A percentile compares a stretch with the other conserved stretches of the same genome.
Evolutionary conservation across 92 coral and sea anemone species (phyloP).

Genomic region (Plumapathes pennacea): DNA sequence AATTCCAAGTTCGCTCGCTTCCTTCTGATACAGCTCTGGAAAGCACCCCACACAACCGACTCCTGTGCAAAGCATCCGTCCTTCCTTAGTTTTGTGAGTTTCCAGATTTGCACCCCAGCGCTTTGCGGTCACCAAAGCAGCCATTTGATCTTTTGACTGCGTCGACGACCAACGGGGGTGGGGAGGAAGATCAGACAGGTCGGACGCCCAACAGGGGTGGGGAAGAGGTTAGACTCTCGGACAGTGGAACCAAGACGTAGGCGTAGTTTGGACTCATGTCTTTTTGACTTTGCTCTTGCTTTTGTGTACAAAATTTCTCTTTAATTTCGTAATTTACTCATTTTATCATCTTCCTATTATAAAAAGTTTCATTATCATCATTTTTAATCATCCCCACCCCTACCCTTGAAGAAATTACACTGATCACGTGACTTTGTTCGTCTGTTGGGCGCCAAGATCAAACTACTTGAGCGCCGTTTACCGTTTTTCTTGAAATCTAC

Average conservation of each 20-base stretch:
- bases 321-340: no score
- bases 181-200: constrained; percentile 19
- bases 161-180: background rate
- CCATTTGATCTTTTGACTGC: constrained; percentile 39
- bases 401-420: background rate
- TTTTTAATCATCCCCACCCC: background rate
- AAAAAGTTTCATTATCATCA: no score
- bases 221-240: no score
- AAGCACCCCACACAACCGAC: constrained; percentile 90
- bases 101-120: constrained; percentile 85
- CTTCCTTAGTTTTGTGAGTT: constrained; percentile 88
- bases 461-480: background rate
- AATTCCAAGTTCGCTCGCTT: constrained; percentile 77
- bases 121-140: constrained; percentile 87
- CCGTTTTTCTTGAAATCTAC: background rate
- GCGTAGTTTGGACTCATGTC: no score
- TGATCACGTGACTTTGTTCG: constrained; percentile 18
- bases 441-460: constrained; percentile 37
- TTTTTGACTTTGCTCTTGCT: no score
- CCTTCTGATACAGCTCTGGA: constrained; percentile 61
- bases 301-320: no score
- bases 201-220: no score
- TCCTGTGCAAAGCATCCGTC: constrained; percentile 92
- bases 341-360: no score
- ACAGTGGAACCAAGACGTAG: no score